Base-by-base conservation (phyloP, 2,113 vertebrate species). In the Sarotherodon lohbergeri region DNA sequence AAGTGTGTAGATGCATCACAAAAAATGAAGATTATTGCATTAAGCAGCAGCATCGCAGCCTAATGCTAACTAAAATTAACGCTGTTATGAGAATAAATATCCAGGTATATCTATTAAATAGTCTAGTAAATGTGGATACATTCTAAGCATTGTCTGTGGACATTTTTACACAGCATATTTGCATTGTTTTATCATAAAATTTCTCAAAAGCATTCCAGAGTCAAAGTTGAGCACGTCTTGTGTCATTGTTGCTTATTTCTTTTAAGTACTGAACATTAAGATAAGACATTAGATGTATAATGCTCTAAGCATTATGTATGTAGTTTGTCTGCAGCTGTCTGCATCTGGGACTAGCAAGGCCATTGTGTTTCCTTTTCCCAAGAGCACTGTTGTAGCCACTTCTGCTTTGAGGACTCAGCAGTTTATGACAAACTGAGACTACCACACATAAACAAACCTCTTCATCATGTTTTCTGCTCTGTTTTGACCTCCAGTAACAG, bases 331-430 rank as follows among this genome's bases (percentile, higher is more conserved):
- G 22, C 41, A 61, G 57, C 4, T 59, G 9, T 66, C 32, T 39
- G 61, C 19, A 78, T 27, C 73, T 34, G 46, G 46, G 2, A 52
- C 46, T n/a, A 52, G 27, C 16, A 78, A 78, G 27, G 48, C 46
- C 27, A 34, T 78, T 52, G 43, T 78, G 71, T 78, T 78, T 52
- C 6, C 27, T 78, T 78, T 78, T 34, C 73, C 73, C 24, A 12
- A 78, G 73, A 78, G 17, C 73, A 34, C 6, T 32, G 6, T 52
- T 78, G 46, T 32, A 29, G 16, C 46, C 73, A 78, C 46, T 52
- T 78, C 73, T 78, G 73, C 73, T 78, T 78, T 78, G 73, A 32
- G 27, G 27, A 50, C 46, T 50, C 16, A 7, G 46, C 6, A 78
- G 46, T 50, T 78, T 50, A 32, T 78, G 27, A 78, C 27, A 76